Evolutionary conservation across 53 echinoderm and acorn worm genomes (phyloP), one percentile per base, ranked within the genome.

Genomic region (Holothuria leucospilota): DNA sequence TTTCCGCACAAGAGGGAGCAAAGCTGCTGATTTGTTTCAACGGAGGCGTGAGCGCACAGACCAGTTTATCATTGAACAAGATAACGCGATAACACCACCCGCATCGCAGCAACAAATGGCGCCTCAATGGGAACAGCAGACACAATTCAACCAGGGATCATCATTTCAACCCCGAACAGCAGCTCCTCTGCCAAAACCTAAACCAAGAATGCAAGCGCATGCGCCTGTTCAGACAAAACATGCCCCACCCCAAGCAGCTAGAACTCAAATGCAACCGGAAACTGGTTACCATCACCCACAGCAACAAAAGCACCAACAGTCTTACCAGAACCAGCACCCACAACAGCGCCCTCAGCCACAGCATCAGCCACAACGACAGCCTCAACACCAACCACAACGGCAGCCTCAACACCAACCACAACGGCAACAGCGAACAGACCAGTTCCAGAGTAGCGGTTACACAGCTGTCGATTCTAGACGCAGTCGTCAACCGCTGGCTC

Each of bases 381-480:
- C 14, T 15, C 74, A 73, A 29, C 74, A 30, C 5, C 74, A 41
- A 10, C 74, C 38, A 1, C 67, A 67, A 26, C 56, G 16, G 0
- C 67, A 67, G 28, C 74, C 39, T 11, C 74, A 73, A 29, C 74
- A 5, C 10, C 74, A 73, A 7, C 74, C 15, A 6, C 74, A 73
- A 42, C 74, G n/a, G 1, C 23, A 41, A 38, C 39, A 73, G 24
- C 42, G 29, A 41, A 13, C 74, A 14, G 29, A 73, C 29, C 38
- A 30, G 74, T 41, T 29, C 74, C 39, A 40, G n/a, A n/a, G 30
- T 15, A 64, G 41, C 12, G 68, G 84, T 26, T 49, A 83, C 84
- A 83, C 84, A 20, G 39, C 84, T 18, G 84, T 83, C 51, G 84
- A 83, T 29, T 64, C 84, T 40, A n/a, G 84, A 14, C 41, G 84